Base-by-base conservation (phyloP, 1,140 invertebrate species). In the Ericerus pela region DNA sequence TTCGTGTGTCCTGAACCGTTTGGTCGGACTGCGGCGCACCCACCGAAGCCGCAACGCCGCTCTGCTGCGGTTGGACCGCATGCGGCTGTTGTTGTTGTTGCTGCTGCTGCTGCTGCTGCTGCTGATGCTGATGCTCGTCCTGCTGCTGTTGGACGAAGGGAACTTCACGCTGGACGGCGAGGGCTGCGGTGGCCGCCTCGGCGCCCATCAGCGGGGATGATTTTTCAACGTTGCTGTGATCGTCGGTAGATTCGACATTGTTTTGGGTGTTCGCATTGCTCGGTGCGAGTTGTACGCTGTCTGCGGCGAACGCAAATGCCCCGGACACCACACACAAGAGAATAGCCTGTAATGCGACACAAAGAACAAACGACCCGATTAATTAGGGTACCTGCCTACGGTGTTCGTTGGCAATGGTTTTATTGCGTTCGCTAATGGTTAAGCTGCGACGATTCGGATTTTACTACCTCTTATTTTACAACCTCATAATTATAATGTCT, bases 61-160 rank as follows among this genome's bases (percentile, higher is more conserved):
- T 47, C 41, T 6, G 20, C 20, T 14, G 37, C 14, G 14, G 20
- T n/a, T 3, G 14, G 36, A 12, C 0, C 26, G 14, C 14, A 5
- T 24, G 5, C 29, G 10, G 10, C 41, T 27, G 11, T 33, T 28
- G 2, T 16, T 24, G 6, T 29, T 33, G 33, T 59, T 62, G 30
- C 72, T 72, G 22, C 72, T 73, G 37, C 75, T 77, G 22, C 75
- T 74, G 8, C 74, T 70, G 22, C 77, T 76, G 43, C 75, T 76
- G 28, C 72, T 76, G 59, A 73, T 37, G 52, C 51, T 41, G 28
- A 33, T 18, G 11, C 53, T 51, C 10, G 59, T 51, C 41, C 58
- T 60, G 4, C 41, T 56, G 1, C 51, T 51, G 53, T 27, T 37
- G 0, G 26, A 53, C 10, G 68, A 0, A 68, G 72, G 5, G 64